Conservation (phyloP, 1,140 invertebrate species). For the Penaeus vannamei region DNA sequence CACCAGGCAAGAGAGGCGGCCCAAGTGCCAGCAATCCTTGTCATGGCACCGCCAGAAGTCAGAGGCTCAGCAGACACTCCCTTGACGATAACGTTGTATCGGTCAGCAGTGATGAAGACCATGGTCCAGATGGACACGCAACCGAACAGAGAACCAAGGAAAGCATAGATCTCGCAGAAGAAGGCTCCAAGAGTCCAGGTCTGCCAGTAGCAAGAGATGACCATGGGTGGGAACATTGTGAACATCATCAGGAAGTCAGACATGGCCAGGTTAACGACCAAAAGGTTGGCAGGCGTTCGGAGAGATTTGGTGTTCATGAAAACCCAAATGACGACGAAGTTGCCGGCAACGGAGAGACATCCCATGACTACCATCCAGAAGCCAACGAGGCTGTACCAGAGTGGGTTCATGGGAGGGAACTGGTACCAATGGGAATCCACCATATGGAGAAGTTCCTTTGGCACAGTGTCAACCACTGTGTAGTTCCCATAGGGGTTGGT, state of each 20-base stretch:
- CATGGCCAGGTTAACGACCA: conserved; percentile 88
- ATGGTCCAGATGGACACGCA: conserved; percentile 69
- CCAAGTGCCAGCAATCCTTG: conserved; percentile 25
- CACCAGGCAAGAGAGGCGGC: conserved; percentile 1
- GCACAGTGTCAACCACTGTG: conserved; percentile 47
- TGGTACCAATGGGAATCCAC: conserved; percentile 74
- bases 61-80: conserved; percentile 5
- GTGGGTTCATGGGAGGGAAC: conserved; percentile 83
- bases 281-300: conserved; percentile 86
- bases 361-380: conserved; percentile 84
- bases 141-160: conserved; percentile 76
- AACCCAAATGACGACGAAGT: conserved; percentile 89
- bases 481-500: conserved; percentile 28
- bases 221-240: conserved; percentile 81
- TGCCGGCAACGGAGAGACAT: conserved; percentile 81
- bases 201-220: conserved; percentile 79
- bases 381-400: conserved; percentile 85
- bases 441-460: conserved; percentile 59
- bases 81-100: conserved; percentile 67
- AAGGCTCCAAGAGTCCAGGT: conserved; percentile 76
- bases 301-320: conserved; percentile 84
- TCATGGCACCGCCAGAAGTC: neutral
- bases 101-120: conserved; percentile 69
- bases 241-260: conserved; percentile 86
- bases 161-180: conserved; percentile 86